Evolutionary conservation across 2,113 vertebrate species (phyloP), one percentile per base, ranked within the genome.

Genomic region (Prunella fulvescens): DNA sequence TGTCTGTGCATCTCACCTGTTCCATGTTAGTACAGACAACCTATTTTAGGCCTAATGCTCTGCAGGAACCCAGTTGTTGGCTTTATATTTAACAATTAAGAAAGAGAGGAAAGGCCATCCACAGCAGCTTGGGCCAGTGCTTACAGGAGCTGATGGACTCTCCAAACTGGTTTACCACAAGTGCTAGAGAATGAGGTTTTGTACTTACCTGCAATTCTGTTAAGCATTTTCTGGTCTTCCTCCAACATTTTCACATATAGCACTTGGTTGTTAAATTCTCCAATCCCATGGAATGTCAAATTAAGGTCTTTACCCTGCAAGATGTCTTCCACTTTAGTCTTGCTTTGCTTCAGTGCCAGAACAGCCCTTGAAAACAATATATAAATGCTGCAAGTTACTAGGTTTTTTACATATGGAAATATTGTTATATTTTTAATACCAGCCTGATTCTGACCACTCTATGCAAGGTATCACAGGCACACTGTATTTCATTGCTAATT

Each of bases 231-330:
- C 53, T 96, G 92, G 13, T 87, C 64, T 81, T 94, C 69, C 23
- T 96, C 93, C 47, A 53, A 70, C 70, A 96, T 87, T 95, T 96
- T 97, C 73, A 97, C 56, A 23, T 95, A 96, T 8, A 94, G 35
- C 26, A 96, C 92, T 88, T 93, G 71, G 47, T 95, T 95, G 47
- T 96, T 93, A 79, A 97, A 97, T 54, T 78, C 73, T 20, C 94
- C 91, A n/a, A 95, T 90, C 33, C 89, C 96, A 33, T 90, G 90
- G 91, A 97, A 96, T 31, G 62, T 88, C 84, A 94, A 66, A 42
- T 40, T 58, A 86, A 97, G 76, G 40, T 69, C 81, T 94, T 91
- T 80, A 56, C 87, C 95, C 56, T 96, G 86, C 45, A 97, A 90
- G 39, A 97, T 54, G 48, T 60, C 80, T 93, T 97, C 81, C 26